Conservation (phyloP, 2,888 invertebrate species). For the Spicauda simplicius region DNA sequence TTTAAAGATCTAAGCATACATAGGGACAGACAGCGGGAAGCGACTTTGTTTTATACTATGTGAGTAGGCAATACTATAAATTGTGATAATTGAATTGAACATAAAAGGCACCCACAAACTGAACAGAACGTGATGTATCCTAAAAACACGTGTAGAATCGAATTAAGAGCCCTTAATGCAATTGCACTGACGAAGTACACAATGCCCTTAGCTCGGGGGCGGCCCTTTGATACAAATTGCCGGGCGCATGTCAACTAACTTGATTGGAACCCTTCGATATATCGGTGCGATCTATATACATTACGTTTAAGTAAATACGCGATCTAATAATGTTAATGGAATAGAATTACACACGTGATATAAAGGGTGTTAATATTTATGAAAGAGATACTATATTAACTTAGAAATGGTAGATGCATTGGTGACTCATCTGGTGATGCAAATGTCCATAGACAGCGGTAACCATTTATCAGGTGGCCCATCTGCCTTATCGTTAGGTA, state of each 20-base stretch:
- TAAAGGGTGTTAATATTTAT: slow-evolving; percentile 4
- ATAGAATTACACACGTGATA: neutral
- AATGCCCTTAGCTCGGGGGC: slow-evolving; percentile 44
- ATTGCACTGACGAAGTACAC: slow-evolving; percentile 64
- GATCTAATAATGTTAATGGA: slow-evolving; percentile 23
- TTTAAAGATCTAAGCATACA: too few species aligned
- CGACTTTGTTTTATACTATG: too few species aligned
- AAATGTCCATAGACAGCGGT: too few species aligned
- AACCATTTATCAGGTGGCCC: too few species aligned
- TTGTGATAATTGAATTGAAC: too few species aligned
- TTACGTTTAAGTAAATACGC: slow-evolving; percentile 41
- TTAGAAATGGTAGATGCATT: too few species aligned
- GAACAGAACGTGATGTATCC: slow-evolving; percentile 17
- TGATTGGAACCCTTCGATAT: slow-evolving; percentile 68
- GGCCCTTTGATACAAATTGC: slow-evolving; percentile 72
- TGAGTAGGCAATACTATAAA: too few species aligned
- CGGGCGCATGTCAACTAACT: slow-evolving; percentile 79
- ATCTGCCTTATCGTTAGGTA: too few species aligned
- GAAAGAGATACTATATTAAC: neutral
- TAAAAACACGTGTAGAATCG: slow-evolving; percentile 25
- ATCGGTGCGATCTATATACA: slow-evolving; percentile 45
- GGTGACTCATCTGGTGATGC: too few species aligned
- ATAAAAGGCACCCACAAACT: too few species aligned
- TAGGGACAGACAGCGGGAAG: too few species aligned
- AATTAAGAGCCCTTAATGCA: slow-evolving; percentile 55